These are phyloP conservation scores for Nothobranchius kuhntae DNA, from an alignment of 2,113 vertebrate species.

Conservation along the genomic window DNA sequence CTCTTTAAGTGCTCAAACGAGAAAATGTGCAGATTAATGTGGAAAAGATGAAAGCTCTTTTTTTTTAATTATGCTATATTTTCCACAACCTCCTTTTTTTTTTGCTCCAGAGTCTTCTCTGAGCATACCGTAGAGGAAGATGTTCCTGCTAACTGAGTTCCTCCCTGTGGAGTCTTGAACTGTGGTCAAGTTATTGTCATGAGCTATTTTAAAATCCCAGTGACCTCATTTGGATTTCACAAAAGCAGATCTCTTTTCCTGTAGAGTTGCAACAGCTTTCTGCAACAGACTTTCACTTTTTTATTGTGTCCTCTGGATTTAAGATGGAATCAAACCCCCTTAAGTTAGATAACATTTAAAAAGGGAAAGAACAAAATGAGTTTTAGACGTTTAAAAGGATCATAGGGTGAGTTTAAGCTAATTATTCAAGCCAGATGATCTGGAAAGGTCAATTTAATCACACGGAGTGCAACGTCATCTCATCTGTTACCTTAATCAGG, in stretches of 20 bases:
- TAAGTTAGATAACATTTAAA: background rate
- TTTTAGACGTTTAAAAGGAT: background rate
- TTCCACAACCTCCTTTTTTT: slow-evolving; percentile 38
- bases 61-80: slow-evolving; percentile 32
- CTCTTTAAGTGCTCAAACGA: background rate
- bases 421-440: slow-evolving; percentile 29
- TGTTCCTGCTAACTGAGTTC: slow-evolving; percentile 27
- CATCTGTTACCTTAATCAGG: slow-evolving; percentile 4
- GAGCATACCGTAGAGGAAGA: slow-evolving; percentile 28
- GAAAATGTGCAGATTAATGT: slow-evolving; percentile 31
- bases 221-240: slow-evolving; percentile 55
- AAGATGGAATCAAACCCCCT: slow-evolving; percentile 1
- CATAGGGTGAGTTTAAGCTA: background rate
- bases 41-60: slow-evolving; percentile 41
- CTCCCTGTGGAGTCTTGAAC: slow-evolving; percentile 45
- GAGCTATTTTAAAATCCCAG: slow-evolving; percentile 54
- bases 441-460: background rate
- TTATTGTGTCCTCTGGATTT: background rate
- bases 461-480: background rate
- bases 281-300: slow-evolving; percentile 8
- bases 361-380: accelerated
- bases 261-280: slow-evolving; percentile 1
- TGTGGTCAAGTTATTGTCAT: slow-evolving; percentile 61
- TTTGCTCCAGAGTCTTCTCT: slow-evolving; percentile 44
- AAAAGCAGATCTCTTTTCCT: slow-evolving; percentile 27